phyloP scores from a whole-genome alignment of 2,888 invertebrate species.

The Embidobia sp. region DNA sequence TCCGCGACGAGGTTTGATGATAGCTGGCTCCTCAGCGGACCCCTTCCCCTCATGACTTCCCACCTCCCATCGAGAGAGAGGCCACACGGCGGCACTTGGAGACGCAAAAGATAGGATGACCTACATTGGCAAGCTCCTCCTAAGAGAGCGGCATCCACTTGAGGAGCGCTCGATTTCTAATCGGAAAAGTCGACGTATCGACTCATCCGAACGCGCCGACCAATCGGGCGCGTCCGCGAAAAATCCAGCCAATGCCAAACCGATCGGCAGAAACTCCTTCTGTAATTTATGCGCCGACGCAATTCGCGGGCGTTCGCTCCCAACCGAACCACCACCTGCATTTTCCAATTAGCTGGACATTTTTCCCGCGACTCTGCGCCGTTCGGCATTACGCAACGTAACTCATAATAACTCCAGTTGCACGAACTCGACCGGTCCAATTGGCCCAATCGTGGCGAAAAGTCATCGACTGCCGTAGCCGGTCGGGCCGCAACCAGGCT shows the following conservation, averaged over 20 bases:
- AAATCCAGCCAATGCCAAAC: conserved; percentile 55
- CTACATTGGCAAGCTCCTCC: conserved; percentile 80
- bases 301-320: no score
- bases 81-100: conserved; percentile 73
- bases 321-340: no score
- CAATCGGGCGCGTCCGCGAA: conserved; percentile 66
- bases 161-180: conserved; percentile 75
- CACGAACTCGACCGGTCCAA: no score
- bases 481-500: no score
- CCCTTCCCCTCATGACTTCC: conserved; percentile 66
- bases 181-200: conserved; percentile 78
- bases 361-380: no score
- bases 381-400: no score
- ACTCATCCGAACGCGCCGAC: conserved; percentile 65
- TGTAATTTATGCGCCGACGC: conserved; percentile 11
- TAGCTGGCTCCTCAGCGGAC: conserved; percentile 60
- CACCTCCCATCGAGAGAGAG: conserved; percentile 72
- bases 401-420: no score
- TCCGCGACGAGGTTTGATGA: conserved; percentile 57
- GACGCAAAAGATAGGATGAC: conserved; percentile 79
- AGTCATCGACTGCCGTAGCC: no score
- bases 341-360: no score
- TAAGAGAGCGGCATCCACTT: conserved; percentile 79
- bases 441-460: no score
- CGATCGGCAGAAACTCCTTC: conserved; percentile 32